Conservation (phyloP, 2,888 invertebrate species). For the Mythimna pallens region DNA sequence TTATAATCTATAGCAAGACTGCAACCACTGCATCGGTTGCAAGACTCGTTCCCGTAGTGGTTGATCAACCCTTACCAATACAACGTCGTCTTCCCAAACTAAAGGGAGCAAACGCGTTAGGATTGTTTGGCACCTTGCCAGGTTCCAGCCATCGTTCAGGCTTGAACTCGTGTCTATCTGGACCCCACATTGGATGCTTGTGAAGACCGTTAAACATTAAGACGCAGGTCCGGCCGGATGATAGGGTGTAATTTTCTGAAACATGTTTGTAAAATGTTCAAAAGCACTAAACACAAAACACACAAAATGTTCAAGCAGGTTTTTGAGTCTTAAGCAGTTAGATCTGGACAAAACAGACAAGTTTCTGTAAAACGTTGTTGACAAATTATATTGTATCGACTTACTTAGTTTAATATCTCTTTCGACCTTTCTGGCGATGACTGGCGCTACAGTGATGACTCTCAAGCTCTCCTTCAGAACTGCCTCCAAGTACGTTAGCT, state of each 20-base stretch:
- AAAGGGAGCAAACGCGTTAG: slow-evolving; percentile 75
- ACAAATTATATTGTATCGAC: slow-evolving; percentile 37
- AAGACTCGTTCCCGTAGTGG: no score
- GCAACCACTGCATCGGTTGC: no score
- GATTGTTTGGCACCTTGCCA: slow-evolving; percentile 70
- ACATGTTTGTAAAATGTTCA: background rate
- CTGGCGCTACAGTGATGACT: slow-evolving; percentile 76
- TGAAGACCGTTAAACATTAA: slow-evolving; percentile 74
- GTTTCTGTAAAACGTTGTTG: background rate
- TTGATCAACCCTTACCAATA: slow-evolving; percentile 69
- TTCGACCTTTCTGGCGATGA: slow-evolving; percentile 75
- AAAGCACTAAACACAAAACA: no score
- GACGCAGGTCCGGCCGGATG: slow-evolving; percentile 73
- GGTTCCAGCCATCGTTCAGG: slow-evolving; percentile 81
- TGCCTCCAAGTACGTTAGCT: slow-evolving; percentile 79
- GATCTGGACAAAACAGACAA: no score
- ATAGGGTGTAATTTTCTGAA: slow-evolving; percentile 76
- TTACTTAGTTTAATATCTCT: slow-evolving; percentile 79
- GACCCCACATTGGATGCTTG: slow-evolving; percentile 77
- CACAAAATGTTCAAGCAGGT: no score
- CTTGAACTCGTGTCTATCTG: slow-evolving; percentile 74
- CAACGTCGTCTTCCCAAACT: slow-evolving; percentile 78
- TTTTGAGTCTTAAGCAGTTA: no score
- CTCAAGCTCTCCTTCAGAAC: slow-evolving; percentile 82
- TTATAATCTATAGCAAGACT: no score